A percentile compares a stretch with the other conserved stretches of the same genome.
These are phyloP conservation scores for Epinephelus coioides DNA, from an alignment of 2,797 vertebrate genomes.

Conservation along the genomic window DNA sequence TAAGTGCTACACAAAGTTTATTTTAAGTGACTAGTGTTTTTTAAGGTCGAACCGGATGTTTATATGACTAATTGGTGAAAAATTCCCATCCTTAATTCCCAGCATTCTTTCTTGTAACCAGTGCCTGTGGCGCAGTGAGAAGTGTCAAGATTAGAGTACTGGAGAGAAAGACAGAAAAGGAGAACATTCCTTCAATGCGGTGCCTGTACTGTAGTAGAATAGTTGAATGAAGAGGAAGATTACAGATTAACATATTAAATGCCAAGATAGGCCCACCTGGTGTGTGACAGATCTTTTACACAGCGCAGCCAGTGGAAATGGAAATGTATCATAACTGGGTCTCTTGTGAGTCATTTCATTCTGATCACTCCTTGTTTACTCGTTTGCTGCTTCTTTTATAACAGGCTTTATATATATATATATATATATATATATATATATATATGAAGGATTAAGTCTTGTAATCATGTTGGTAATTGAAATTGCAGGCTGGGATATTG, in stretches of 20 bases:
- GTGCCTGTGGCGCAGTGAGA: slow-evolving; percentile 61
- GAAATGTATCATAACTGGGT: slow-evolving; percentile 71
- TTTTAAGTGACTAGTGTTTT: slow-evolving; percentile 1
- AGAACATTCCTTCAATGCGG: slow-evolving; percentile 35
- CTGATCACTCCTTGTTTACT: slow-evolving; percentile 67
- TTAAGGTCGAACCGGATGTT: slow-evolving; percentile 24
- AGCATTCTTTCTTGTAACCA: slow-evolving; percentile 43
- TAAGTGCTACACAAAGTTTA: not conserved
- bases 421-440: not conserved
- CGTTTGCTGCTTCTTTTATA: slow-evolving; percentile 61
- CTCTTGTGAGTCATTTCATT: slow-evolving; percentile 71
- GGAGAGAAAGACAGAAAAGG: slow-evolving; percentile 37
- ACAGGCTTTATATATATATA: slow-evolving; percentile 23
- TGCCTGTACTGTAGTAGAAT: slow-evolving; percentile 65
- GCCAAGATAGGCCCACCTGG: slow-evolving; percentile 79
- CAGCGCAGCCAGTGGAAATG: slow-evolving; percentile 70
- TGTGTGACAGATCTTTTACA: slow-evolving; percentile 76
- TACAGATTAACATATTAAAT: slow-evolving; percentile 84
- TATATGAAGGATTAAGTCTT: slow-evolving; percentile 60
- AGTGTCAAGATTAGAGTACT: slow-evolving; percentile 50
- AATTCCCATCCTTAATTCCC: slow-evolving; percentile 6
- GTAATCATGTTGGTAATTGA: slow-evolving; percentile 73
- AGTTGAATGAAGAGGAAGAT: slow-evolving; percentile 76
- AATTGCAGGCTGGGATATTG: slow-evolving; percentile 52
- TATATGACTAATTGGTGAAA: slow-evolving; percentile 32